Percentiles rank a stretch among this genome's conserved stretches.
Conservation (phyloP, 1,140 invertebrate genomes). For the Chrysomallon squamiferum region DNA sequence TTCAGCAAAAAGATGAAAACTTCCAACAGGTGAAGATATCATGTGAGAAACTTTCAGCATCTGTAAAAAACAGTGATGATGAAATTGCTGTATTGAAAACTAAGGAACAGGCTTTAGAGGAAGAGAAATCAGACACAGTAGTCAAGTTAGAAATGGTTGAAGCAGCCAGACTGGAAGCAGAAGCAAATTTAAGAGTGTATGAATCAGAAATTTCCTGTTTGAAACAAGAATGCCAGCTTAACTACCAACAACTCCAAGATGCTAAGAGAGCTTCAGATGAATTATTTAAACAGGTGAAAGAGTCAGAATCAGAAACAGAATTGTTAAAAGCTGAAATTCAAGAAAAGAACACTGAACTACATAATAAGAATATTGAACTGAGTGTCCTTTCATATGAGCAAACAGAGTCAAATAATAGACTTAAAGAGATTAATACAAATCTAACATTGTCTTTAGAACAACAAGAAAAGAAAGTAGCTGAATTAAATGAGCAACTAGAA, state of each 20-base stretch:
- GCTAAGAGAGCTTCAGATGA: too few species aligned
- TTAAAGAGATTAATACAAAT: not conserved
- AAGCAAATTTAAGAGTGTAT: not conserved
- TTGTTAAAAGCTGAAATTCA: not conserved
- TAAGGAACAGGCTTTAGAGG: too few species aligned
- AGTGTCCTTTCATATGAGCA: not conserved
- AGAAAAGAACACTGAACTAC: not conserved
- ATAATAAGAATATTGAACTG: not conserved
- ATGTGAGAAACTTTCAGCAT: too few species aligned
- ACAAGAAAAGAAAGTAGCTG: not conserved
- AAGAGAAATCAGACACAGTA: not conserved
- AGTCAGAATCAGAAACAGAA: not conserved
- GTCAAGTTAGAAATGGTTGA: not conserved
- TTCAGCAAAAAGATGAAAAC: too few species aligned
- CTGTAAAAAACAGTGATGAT: too few species aligned
- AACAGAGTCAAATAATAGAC: not conserved
- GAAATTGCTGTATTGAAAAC: too few species aligned
- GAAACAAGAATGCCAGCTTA: too few species aligned
- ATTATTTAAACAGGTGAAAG: too few species aligned
- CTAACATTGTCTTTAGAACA: not conserved
- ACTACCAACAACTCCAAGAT: too few species aligned
- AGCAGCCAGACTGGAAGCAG: slow-evolving; percentile 1
- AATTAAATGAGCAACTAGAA: not conserved
- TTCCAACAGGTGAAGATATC: too few species aligned
- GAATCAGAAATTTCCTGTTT: too few species aligned